These are phyloP conservation scores for Fistularia tabacaria DNA, from an alignment of 2,797 vertebrate genomes.

Conservation along the genomic window DNA sequence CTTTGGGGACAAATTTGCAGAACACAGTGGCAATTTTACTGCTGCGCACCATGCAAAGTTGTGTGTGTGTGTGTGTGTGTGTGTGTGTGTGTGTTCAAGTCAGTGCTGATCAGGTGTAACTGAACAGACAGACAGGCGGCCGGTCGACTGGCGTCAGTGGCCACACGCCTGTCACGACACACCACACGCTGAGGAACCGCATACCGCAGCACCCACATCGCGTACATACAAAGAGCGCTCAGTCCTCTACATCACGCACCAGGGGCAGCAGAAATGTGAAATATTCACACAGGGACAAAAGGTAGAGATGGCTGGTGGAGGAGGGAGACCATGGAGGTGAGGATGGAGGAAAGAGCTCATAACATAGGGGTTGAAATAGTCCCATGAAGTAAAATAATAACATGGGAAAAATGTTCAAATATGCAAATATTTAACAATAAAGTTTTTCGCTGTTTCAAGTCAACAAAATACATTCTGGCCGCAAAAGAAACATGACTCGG, in stretches of 20 bases:
- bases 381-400: constrained; percentile 8
- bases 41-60: constrained; percentile 5
- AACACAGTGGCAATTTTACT: constrained; percentile 1
- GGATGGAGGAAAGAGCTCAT: constrained; percentile 39
- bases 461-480: background rate
- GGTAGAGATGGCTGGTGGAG: constrained; percentile 44
- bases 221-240: constrained; percentile 74
- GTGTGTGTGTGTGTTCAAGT: constrained; percentile 51
- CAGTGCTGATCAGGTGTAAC: constrained; percentile 73
- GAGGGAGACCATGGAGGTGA: constrained; percentile 37
- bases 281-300: constrained; percentile 77
- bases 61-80: constrained; percentile 7
- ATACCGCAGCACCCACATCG: constrained; percentile 77
- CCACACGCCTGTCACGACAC: constrained; percentile 73
- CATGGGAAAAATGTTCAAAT: constrained; percentile 7
- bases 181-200: constrained; percentile 70
- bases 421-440: background rate
- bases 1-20: background rate
- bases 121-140: constrained; percentile 64
- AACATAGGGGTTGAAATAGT: constrained; percentile 16
- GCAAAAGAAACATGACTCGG: no score
- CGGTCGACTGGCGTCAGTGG: constrained; percentile 76
- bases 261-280: constrained; percentile 79
- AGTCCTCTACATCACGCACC: constrained; percentile 77
- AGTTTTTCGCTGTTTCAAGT: background rate